These are phyloP conservation scores for Alentia gelatinosa DNA, from an alignment of 2,888 invertebrate genomes.

Conservation along the genomic window DNA sequence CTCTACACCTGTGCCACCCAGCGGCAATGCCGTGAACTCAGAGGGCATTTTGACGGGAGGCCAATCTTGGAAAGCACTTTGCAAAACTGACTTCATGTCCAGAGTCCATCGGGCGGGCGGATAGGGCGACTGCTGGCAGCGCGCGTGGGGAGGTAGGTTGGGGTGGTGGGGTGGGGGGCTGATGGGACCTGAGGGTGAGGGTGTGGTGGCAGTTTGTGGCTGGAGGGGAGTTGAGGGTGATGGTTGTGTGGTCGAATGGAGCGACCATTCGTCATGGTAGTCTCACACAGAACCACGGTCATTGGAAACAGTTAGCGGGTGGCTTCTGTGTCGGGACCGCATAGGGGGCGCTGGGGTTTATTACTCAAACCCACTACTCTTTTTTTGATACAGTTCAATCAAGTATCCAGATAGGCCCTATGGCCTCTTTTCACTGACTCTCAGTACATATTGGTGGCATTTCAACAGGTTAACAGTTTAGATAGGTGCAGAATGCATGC, in stretches of 20 bases:
- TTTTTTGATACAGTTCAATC: too few relatives aligned
- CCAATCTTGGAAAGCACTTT: constrained; percentile 47
- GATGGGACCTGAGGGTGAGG: neutral
- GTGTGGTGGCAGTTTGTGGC: neutral
- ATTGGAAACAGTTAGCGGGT: neutral
- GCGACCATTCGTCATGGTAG: neutral
- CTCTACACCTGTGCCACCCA: neutral
- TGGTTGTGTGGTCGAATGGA: neutral
- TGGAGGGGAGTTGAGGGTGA: neutral
- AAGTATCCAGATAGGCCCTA: too few relatives aligned
- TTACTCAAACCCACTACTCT: too few relatives aligned
- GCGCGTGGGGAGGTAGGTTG: neutral
- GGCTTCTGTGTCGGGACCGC: too few relatives aligned
- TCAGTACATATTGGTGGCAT: too few relatives aligned
- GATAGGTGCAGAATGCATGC: too few relatives aligned
- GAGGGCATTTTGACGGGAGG: neutral
- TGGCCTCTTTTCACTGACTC: too few relatives aligned
- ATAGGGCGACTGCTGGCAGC: neutral
- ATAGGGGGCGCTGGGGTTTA: too few relatives aligned
- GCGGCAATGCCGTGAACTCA: neutral
- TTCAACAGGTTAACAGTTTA: too few relatives aligned
- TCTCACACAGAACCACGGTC: neutral
- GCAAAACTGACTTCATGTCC: constrained; percentile 51
- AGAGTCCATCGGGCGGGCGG: constrained; percentile 12
- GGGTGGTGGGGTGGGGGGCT: neutral